Base-by-base conservation (phyloP, 2,888 invertebrate genomes). In the Erebia ligea region DNA sequence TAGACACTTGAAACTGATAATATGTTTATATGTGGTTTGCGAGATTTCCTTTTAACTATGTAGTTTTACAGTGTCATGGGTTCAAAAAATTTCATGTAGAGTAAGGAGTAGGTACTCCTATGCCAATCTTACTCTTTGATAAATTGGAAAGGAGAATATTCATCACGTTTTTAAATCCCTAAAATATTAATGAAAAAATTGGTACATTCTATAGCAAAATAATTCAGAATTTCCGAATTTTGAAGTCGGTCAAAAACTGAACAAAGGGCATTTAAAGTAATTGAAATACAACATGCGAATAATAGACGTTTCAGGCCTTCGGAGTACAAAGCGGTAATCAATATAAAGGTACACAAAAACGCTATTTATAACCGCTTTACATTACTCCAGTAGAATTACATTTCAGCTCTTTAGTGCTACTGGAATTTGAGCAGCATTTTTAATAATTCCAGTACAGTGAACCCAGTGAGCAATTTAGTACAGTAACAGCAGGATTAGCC, bases 211-310 rank as follows among this genome's bases (percentile, higher is more conserved):
- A 42, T 42, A 42, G 42, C 17, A 52, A 52, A 52, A 9, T n/a
- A n/a, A n/a, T n/a, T n/a, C n/a, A 4, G 48, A 52, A 52, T 17
- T 17, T 42, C 2, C n/a, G n/a, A n/a, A n/a, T 58, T 50, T 52
- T 25, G 42, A 17, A 48, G 56, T 62, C 21, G 57, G 42, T 17
- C 11, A n/a, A 42, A 17, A 42, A 48, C 48, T 9, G 59, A 65
- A 65, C 68, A 68, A 71, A 73, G 67, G 67, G 66, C 58, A 63
- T 50, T 59, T 45, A 54, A 48, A 13, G 25, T 25, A 54, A 70
- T 45, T 40, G 52, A 67, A 56, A 62, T 21, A 50, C 21, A 69
- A 73, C 73, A 67, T 59, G 68, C 71, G 62, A 71, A 66, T 59
- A 66, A 48, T 66, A 67, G 67, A 69, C 64, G 40, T 59, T 58